Conservation (phyloP, 2,888 invertebrate species). For the Pammene fasciana region DNA sequence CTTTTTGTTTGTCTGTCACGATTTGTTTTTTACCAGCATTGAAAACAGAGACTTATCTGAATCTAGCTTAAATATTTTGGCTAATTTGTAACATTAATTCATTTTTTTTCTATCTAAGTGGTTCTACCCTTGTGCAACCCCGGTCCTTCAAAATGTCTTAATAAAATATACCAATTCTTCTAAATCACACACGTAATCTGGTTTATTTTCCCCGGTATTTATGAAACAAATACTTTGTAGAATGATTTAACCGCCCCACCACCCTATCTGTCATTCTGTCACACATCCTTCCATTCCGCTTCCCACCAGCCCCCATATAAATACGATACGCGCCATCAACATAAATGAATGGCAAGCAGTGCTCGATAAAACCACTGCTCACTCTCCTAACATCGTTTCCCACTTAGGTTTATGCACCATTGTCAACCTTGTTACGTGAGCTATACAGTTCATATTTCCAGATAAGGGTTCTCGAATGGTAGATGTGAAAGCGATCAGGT, state of each 20-base stretch:
- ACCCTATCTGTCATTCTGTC: not conserved
- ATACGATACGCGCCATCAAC: slow-evolving; percentile 27
- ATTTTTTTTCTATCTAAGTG: not conserved
- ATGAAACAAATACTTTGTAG: not conserved
- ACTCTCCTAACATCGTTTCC: slow-evolving; percentile 8
- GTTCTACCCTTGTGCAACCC: too few species aligned
- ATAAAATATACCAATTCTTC: not conserved
- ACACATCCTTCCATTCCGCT: slow-evolving; percentile 3
- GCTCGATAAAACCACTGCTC: slow-evolving; percentile 16
- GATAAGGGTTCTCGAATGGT: not conserved
- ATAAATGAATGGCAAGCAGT: slow-evolving; percentile 29
- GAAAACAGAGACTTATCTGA: not conserved
- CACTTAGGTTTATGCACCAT: not conserved
- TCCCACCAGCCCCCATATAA: slow-evolving; percentile 9
- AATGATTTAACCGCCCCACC: not conserved
- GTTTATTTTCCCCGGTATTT: not conserved
- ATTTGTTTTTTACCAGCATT: not conserved
- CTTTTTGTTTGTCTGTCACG: slow-evolving; percentile 8
- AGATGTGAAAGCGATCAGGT: slow-evolving; percentile 4
- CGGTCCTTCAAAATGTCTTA: too few species aligned
- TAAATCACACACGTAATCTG: too few species aligned
- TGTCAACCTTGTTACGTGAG: slow-evolving; percentile 3
- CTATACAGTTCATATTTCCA: slow-evolving; percentile 6
- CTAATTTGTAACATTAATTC: not conserved
- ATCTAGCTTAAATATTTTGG: not conserved